These are phyloP conservation scores for Bergia puertoricense DNA, from an alignment of 92 coral and sea anemone genomes.

Conservation along the genomic window DNA sequence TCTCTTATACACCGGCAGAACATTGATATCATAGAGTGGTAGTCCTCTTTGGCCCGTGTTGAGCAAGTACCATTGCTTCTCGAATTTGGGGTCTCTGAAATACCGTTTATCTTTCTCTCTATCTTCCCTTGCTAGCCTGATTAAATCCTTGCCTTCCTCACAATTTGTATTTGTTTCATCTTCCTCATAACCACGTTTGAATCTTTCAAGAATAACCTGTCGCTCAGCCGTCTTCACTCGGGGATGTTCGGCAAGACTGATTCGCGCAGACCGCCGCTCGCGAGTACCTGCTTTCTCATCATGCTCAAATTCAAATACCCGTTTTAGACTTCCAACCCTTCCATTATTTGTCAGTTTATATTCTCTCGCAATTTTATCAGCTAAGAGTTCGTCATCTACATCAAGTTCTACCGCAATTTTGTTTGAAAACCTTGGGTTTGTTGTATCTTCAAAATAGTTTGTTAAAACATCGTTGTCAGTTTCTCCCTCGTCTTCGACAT, in stretches of 20 bases:
- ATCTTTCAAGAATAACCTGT: slow-evolving; percentile 77
- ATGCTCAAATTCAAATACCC: slow-evolving; percentile 75
- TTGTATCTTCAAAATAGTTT: slow-evolving; percentile 4
- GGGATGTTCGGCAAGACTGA: slow-evolving; percentile 80
- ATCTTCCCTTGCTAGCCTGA: slow-evolving; percentile 31
- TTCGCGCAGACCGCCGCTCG: slow-evolving; percentile 48
- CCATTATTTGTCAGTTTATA: slow-evolving; percentile 81
- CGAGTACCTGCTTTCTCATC: slow-evolving; percentile 57
- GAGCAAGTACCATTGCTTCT: slow-evolving; percentile 78
- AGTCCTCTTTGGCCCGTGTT: slow-evolving; percentile 78
- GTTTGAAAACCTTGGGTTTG: slow-evolving; percentile 28
- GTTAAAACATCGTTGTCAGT: not conserved
- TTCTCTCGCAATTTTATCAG: slow-evolving; percentile 80
- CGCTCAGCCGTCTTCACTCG: slow-evolving; percentile 83
- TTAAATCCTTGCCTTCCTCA: slow-evolving; percentile 28
- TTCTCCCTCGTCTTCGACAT: slow-evolving; percentile 11
- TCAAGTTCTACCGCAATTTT: slow-evolving; percentile 81
- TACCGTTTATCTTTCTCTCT: slow-evolving; percentile 64
- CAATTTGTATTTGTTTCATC: slow-evolving; percentile 9
- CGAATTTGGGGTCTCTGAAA: slow-evolving; percentile 73
- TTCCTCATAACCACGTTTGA: slow-evolving; percentile 66
- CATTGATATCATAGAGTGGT: slow-evolving; percentile 73
- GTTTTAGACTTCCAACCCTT: slow-evolving; percentile 66
- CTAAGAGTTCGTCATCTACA: slow-evolving; percentile 76
- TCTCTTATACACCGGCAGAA: slow-evolving; percentile 80